Percentiles rank a stretch among this genome's conserved stretches.
Evolutionary conservation across 2,113 vertebrate species (phyloP).

Genomic region (Nasalis larvatus): DNA sequence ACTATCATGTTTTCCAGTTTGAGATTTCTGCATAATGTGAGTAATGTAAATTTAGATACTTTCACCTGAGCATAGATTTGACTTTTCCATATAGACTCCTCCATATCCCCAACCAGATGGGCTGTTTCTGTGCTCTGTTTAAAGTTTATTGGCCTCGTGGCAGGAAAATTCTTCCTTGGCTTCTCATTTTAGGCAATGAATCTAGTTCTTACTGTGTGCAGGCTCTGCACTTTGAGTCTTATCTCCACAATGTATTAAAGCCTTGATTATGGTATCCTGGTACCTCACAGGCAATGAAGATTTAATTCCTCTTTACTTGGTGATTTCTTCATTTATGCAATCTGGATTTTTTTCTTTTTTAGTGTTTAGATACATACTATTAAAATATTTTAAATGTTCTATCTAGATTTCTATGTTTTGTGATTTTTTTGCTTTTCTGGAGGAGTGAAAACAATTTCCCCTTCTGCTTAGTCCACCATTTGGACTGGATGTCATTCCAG

Average conservation of each 20-base stretch:
- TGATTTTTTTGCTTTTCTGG: not conserved
- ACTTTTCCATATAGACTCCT: not conserved
- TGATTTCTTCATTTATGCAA: not conserved
- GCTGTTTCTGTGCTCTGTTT: not conserved
- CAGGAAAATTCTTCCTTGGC: not conserved
- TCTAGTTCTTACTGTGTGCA: not conserved
- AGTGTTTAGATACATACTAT: not conserved
- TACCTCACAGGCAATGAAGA: not conserved
- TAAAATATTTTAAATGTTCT: conserved; percentile 16
- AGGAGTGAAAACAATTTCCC: not conserved
- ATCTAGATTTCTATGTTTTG: not conserved
- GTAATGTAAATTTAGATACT: not conserved
- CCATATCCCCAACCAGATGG: not conserved
- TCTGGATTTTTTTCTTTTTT: not conserved
- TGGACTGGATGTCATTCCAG: not conserved
- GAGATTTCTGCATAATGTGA: not conserved
- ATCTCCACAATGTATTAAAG: not conserved
- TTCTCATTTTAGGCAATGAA: not conserved
- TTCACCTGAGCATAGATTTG: not conserved
- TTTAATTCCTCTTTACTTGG: conserved; percentile 8
- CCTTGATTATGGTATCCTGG: not conserved
- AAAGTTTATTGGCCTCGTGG: not conserved
- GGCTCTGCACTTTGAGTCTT: not conserved
- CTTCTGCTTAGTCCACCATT: not conserved
- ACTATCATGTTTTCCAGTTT: not conserved